Conservation (phyloP, 2,888 invertebrate species). For the Phengaris alcon region DNA sequence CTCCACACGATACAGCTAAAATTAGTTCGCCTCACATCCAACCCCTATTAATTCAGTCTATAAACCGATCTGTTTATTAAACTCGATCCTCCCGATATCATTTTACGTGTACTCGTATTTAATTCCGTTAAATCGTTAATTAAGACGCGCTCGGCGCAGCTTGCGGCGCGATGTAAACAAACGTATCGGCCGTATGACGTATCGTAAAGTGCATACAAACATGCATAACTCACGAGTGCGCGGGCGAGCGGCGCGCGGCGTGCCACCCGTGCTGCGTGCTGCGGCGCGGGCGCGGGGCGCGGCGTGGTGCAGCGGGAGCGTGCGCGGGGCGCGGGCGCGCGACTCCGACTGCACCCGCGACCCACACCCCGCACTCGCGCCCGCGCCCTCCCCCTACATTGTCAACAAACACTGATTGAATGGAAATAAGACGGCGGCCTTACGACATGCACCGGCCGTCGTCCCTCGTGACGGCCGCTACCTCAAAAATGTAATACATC, state of each 20-base stretch:
- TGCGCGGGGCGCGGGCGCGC: conserved; percentile 60
- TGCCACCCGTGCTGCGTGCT: conserved; percentile 28
- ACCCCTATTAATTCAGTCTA: conserved; percentile 8
- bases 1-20: conserved; percentile 41
- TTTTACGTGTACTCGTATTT: conserved; percentile 35
- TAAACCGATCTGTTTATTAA: conserved; percentile 13
- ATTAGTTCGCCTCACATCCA: conserved; percentile 32
- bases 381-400: conserved; percentile 58
- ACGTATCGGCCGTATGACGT: conserved; percentile 53
- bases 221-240: conserved; percentile 69
- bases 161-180: conserved; percentile 39
- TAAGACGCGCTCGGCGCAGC: conserved; percentile 25
- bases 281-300: conserved; percentile 35
- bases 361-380: conserved; percentile 52
- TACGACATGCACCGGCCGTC: conserved; percentile 41
- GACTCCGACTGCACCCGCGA: conserved; percentile 55
- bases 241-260: conserved; percentile 42
- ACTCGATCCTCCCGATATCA: conserved; percentile 34
- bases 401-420: conserved; percentile 70
- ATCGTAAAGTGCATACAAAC: conserved; percentile 61
- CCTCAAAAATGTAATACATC: conserved; percentile 1
- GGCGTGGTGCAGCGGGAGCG: conserved; percentile 49
- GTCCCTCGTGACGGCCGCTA: conserved; percentile 43
- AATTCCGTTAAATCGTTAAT: conserved; percentile 31
- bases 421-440: conserved; percentile 63